phyloP scores from a whole-genome alignment of 2,797 vertebrate genomes.

The Tarsius wallacei region DNA sequence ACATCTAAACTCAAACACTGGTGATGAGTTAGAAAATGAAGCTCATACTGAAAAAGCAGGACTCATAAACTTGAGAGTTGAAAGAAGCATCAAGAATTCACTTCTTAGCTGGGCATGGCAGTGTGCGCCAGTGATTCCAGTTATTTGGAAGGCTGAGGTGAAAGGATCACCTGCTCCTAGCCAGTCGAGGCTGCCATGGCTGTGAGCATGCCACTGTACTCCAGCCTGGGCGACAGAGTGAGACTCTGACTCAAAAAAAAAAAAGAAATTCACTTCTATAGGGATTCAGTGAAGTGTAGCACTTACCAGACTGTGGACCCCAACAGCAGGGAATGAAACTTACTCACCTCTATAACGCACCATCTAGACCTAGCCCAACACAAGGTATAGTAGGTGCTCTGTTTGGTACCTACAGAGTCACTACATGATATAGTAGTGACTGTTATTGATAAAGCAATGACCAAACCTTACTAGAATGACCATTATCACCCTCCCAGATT shows the following conservation, averaged over 20 bases:
- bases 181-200: no score
- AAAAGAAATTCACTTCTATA: not conserved
- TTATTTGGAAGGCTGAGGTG: no score
- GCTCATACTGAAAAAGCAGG: not conserved
- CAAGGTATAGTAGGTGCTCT: fast-evolving
- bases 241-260: no score
- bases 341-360: not conserved
- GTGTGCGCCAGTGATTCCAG: no score
- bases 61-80: not conserved
- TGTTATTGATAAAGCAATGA: not conserved
- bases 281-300: not conserved
- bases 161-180: no score
- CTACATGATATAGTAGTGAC: no score
- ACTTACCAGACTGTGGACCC: not conserved
- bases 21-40: not conserved
- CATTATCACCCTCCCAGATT: not conserved
- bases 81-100: slow-evolving; percentile 33
- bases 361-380: not conserved
- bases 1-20: not conserved
- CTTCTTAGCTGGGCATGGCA: not conserved
- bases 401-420: not conserved
- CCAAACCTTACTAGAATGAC: not conserved
- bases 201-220: no score
- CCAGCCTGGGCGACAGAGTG: no score
- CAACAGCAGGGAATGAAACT: not conserved